phyloP scores from a whole-genome alignment of 2,888 invertebrate species.

The Lithophane ornitopus region DNA sequence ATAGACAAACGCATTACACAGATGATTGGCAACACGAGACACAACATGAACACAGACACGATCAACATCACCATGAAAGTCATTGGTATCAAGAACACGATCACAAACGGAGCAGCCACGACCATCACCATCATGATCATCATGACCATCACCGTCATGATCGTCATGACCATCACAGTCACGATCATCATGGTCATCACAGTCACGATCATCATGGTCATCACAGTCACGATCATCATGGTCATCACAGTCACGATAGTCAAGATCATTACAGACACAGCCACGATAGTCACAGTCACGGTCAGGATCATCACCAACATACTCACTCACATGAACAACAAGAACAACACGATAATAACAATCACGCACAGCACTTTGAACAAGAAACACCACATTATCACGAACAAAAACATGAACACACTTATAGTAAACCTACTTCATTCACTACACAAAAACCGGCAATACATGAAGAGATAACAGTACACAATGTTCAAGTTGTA shows the following conservation, averaged over 20 bases:
- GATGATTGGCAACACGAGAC: slow-evolving; percentile 60
- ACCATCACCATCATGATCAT: slow-evolving; percentile 46
- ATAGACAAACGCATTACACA: slow-evolving; percentile 52
- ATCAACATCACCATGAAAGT: slow-evolving; percentile 61
- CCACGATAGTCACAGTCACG: slow-evolving; percentile 50
- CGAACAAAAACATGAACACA: slow-evolving; percentile 35
- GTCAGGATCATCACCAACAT: slow-evolving; percentile 58
- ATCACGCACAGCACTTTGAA: slow-evolving; percentile 42
- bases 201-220: slow-evolving; percentile 4
- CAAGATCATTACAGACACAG: slow-evolving; percentile 15
- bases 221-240: slow-evolving; percentile 53
- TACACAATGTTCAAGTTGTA: slow-evolving; percentile 77
- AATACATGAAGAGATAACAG: slow-evolving; percentile 65
- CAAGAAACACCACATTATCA: slow-evolving; percentile 18
- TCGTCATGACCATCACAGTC: slow-evolving; percentile 39
- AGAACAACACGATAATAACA: slow-evolving; percentile 33
- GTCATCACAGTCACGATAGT: not conserved
- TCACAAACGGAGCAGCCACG: slow-evolving; percentile 52
- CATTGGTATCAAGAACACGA: slow-evolving; percentile 62
- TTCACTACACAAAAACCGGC: slow-evolving; percentile 28
- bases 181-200: slow-evolving; percentile 36
- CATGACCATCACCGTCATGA: not conserved
- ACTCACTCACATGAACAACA: slow-evolving; percentile 40
- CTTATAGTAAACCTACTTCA: slow-evolving; percentile 17
- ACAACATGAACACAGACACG: slow-evolving; percentile 55